Conservation (phyloP, 2,797 vertebrate species). For the Sciurus carolinensis region DNA sequence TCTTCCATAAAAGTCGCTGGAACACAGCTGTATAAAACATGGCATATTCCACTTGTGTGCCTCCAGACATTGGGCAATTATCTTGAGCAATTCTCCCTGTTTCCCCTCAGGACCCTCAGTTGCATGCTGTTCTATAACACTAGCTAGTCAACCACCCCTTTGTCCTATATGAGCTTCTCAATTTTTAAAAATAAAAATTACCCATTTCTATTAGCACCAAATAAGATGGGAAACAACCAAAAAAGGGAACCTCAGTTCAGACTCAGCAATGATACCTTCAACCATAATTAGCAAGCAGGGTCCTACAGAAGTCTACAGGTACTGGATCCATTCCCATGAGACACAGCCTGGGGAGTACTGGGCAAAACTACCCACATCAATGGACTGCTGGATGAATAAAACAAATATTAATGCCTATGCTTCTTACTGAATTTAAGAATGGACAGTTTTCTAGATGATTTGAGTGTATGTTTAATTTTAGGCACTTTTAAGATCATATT, state of each 20-base stretch:
- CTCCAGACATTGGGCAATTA: not conserved
- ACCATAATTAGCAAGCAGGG: not conserved
- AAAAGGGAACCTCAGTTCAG: not conserved
- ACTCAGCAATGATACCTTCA: not conserved
- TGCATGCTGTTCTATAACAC: not conserved
- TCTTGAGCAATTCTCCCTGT: not conserved
- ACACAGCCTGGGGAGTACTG: not conserved
- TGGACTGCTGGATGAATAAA: not conserved
- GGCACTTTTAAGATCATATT: not conserved
- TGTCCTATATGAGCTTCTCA: not conserved
- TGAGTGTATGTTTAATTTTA: not conserved
- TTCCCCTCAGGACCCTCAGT: not conserved
- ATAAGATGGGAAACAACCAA: not conserved
- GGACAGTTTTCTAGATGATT: not conserved
- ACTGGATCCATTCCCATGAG: too few relatives aligned
- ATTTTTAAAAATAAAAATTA: conserved; percentile 15
- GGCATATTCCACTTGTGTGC: not conserved
- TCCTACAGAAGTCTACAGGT: not conserved
- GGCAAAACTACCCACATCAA: not conserved
- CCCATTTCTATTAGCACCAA: not conserved
- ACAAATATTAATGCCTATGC: not conserved
- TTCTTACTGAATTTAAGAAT: not conserved
- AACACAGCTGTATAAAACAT: not conserved
- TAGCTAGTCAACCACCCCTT: not conserved
- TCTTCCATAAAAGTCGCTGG: not conserved